These are phyloP conservation scores for Hormaphis cornu DNA, from an alignment of 1,140 invertebrate genomes.

Conservation along the genomic window DNA sequence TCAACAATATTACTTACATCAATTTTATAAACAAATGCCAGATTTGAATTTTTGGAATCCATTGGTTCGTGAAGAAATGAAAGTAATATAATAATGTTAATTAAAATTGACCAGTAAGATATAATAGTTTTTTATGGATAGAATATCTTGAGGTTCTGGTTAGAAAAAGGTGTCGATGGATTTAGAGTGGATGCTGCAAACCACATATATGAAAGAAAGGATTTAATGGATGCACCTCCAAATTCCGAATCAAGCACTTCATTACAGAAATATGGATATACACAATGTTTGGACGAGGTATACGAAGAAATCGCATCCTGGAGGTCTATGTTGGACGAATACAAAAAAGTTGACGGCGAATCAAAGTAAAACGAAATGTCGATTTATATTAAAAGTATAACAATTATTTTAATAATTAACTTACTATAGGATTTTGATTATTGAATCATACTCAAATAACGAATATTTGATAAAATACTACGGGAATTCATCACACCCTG, in stretches of 20 bases:
- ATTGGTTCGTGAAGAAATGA: constrained; percentile 53
- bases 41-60: constrained; percentile 62
- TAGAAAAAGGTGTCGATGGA: constrained; percentile 57
- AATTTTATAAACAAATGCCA: constrained; percentile 59
- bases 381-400: not conserved
- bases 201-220: constrained; percentile 44
- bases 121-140: no score
- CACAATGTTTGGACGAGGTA: constrained; percentile 43
- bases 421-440: constrained; percentile 42
- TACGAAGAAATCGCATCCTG: constrained; percentile 54
- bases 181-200: constrained; percentile 56
- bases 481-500: constrained; percentile 39
- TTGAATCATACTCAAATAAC: constrained; percentile 41
- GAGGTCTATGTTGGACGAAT: constrained; percentile 53
- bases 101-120: no score
- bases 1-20: constrained; percentile 64
- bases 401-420: not conserved
- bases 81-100: constrained; percentile 40
- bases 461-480: constrained; percentile 43
- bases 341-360: constrained; percentile 36
- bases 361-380: not conserved
- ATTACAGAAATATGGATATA: not conserved
- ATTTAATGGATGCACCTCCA: constrained; percentile 40
- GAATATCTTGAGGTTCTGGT: constrained; percentile 52
- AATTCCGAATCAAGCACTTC: constrained; percentile 22